phyloP scores from a whole-genome alignment of 1,140 invertebrate species.

The Laupala kohalensis region DNA sequence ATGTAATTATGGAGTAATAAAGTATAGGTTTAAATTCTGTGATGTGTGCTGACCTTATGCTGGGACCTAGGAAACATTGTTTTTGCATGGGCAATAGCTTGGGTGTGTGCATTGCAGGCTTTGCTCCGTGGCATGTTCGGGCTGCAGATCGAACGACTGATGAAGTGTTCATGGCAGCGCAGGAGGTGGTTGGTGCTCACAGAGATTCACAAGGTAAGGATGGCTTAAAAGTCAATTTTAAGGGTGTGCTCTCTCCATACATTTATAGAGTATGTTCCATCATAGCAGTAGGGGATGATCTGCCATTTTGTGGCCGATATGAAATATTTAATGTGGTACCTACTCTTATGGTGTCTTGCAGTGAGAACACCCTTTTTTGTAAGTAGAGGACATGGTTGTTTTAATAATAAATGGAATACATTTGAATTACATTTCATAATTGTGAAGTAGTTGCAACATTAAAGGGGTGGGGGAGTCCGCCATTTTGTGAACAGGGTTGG shows the following conservation, averaged over 20 bases:
- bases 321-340: neutral
- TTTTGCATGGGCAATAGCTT: neutral
- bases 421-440: neutral
- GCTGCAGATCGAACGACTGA: conserved; percentile 37
- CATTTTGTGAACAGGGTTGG: neutral
- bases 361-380: neutral
- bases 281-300: neutral
- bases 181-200: conserved; percentile 54
- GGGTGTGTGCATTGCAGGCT: conserved; percentile 28
- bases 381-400: neutral
- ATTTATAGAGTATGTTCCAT: neutral
- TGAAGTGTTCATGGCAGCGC: conserved; percentile 54
- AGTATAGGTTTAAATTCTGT: neutral
- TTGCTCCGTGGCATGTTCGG: conserved; percentile 50
- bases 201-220: conserved; percentile 63
- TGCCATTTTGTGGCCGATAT: neutral
- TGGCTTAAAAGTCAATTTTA: neutral
- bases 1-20: neutral
- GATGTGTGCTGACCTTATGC: neutral
- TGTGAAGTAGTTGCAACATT: too few species aligned
- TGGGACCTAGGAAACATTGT: neutral
- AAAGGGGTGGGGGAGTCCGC: neutral
- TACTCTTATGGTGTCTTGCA: neutral
- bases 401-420: neutral
- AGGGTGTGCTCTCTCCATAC: neutral